Percentiles rank a stretch among this genome's conserved stretches.
Conservation (phyloP, 2,797 vertebrate genomes). For the Leptatherina wallacei region DNA sequence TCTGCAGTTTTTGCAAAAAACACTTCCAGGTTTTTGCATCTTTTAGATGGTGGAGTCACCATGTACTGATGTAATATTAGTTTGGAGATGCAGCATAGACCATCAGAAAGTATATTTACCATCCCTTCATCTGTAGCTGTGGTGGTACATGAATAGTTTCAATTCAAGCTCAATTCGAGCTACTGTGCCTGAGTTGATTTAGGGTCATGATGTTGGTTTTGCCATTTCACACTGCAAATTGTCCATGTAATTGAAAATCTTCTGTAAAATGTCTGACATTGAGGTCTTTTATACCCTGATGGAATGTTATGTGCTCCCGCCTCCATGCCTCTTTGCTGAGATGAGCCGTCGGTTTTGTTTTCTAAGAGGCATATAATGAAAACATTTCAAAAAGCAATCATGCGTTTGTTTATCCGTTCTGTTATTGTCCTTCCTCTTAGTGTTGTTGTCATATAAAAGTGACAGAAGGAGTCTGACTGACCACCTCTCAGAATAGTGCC, state of each 20-base stretch:
- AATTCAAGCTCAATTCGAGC: neutral
- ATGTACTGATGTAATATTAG: constrained; percentile 1
- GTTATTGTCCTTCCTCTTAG: neutral
- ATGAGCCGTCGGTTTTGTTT: neutral
- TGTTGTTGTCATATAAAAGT: neutral
- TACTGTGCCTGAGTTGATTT: neutral
- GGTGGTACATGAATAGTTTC: constrained; percentile 1
- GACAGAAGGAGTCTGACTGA: neutral
- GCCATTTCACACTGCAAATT: neutral
- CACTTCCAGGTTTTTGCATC: neutral
- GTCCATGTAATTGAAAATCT: constrained; percentile 11
- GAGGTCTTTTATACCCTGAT: neutral
- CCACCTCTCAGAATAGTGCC: neutral
- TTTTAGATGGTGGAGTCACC: neutral
- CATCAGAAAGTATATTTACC: neutral
- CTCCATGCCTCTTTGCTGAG: constrained; percentile 7
- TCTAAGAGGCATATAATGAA: neutral
- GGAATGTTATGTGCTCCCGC: neutral
- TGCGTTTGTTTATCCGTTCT: neutral
- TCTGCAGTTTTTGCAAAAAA: neutral
- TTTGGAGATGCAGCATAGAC: neutral
- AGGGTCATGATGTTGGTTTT: constrained; percentile 7
- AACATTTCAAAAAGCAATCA: neutral
- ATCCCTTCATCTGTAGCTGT: neutral
- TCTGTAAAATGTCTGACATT: neutral